Evolutionary conservation across 2,888 invertebrate species (phyloP).

Genomic region (Marasmarcha lunaedactyla): DNA sequence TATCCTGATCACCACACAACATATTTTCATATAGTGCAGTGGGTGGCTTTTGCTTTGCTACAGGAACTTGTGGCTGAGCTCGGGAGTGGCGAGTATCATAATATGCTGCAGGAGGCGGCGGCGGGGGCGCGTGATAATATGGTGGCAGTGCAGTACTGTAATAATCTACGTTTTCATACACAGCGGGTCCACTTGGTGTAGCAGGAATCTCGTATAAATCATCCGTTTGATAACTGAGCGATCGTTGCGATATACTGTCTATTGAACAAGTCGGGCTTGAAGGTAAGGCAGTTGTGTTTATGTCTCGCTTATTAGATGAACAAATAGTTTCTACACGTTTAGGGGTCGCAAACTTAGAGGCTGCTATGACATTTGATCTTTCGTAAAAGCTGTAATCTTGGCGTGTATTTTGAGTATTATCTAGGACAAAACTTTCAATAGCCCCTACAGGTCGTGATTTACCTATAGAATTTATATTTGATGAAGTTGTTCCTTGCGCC

Average conservation of each 20-base stretch:
- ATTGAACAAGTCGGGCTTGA: slow-evolving; percentile 73
- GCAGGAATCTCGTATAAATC: slow-evolving; percentile 59
- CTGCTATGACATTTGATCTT: slow-evolving; percentile 79
- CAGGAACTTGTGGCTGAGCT: slow-evolving; percentile 86
- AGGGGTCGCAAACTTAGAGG: slow-evolving; percentile 82
- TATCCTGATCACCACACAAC: slow-evolving; percentile 54
- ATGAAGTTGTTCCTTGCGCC: slow-evolving; percentile 51
- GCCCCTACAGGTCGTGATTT: slow-evolving; percentile 73
- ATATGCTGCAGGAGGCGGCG: slow-evolving; percentile 53
- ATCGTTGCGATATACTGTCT: slow-evolving; percentile 72
- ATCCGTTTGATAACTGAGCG: slow-evolving; percentile 58
- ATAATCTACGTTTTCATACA: slow-evolving; percentile 88
- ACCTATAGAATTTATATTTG: slow-evolving; percentile 41
- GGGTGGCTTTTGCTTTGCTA: slow-evolving; percentile 48
- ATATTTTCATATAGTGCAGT: slow-evolving; percentile 62
- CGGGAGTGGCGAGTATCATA: slow-evolving; percentile 74
- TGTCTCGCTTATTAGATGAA: slow-evolving; percentile 52
- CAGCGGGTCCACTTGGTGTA: slow-evolving; percentile 56
- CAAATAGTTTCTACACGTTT: slow-evolving; percentile 77
- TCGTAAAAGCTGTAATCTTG: slow-evolving; percentile 71
- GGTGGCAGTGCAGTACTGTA: slow-evolving; percentile 74
- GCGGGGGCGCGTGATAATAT: slow-evolving; percentile 71
- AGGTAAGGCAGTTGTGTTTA: slow-evolving; percentile 45
- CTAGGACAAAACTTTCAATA: slow-evolving; percentile 75
- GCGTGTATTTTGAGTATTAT: slow-evolving; percentile 54